Conservation (phyloP, 1,140 invertebrate genomes). For the Macrosteles quadrilineatus region DNA sequence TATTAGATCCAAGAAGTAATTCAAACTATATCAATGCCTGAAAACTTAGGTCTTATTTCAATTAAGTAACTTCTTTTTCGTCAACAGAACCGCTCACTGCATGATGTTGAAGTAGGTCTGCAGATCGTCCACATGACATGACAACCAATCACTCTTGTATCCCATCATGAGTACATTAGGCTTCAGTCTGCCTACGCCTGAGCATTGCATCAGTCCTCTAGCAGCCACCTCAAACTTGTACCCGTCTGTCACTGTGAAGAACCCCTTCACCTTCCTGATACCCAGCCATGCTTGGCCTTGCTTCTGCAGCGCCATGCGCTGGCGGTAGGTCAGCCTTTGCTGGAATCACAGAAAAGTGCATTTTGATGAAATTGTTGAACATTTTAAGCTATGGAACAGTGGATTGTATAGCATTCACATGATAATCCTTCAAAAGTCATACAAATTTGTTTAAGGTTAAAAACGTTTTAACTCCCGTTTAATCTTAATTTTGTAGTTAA, state of each 20-base stretch:
- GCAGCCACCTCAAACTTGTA: constrained; percentile 76
- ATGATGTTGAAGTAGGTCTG: constrained; percentile 90
- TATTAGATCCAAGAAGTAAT: no score
- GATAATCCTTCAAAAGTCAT: no score
- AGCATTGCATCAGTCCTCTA: constrained; percentile 72
- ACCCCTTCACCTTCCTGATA: constrained; percentile 79
- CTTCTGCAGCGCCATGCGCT: constrained; percentile 59
- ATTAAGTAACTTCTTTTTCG: no score
- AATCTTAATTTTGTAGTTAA: no score
- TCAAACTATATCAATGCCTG: no score
- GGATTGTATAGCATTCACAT: no score
- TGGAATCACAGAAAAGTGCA: constrained; percentile 47
- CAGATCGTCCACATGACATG: constrained; percentile 69
- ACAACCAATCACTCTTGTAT: constrained; percentile 88
- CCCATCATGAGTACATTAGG: constrained; percentile 96
- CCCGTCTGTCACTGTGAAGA: constrained; percentile 82
- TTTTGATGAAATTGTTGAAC: background rate
- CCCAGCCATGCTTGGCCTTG: constrained; percentile 73
- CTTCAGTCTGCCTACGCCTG: constrained; percentile 87
- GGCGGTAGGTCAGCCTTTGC: constrained; percentile 67
- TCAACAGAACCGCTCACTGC: no score
- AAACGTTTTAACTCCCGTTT: no score
- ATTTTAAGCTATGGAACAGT: no score
- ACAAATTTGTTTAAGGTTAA: no score
- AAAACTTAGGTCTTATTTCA: no score